phyloP scores from a whole-genome alignment of 2,888 invertebrate genomes.

The Serripes groenlandicus region DNA sequence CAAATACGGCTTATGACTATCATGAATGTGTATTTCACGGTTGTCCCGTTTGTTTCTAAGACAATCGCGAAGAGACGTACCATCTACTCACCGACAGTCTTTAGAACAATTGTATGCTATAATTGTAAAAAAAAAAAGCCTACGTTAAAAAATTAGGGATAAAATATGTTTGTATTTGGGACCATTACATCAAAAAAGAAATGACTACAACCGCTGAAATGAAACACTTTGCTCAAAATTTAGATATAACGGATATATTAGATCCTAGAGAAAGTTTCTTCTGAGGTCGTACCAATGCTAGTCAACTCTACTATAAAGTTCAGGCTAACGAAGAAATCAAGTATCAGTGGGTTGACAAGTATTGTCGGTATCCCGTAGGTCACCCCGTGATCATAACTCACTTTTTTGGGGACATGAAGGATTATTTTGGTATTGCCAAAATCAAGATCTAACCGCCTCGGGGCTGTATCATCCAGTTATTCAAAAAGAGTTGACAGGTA shows the following conservation, averaged over 20 bases:
- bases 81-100: conserved; percentile 33
- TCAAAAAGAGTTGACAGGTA: not conserved
- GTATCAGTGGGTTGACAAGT: conserved; percentile 72
- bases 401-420: conserved; percentile 31
- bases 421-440: conserved; percentile 57
- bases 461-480: conserved; percentile 60
- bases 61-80: conserved; percentile 19
- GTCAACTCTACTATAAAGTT: conserved; percentile 64
- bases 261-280: conserved; percentile 74
- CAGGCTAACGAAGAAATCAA: conserved; percentile 61
- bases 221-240: too few species aligned
- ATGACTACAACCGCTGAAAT: conserved; percentile 31
- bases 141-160: conserved; percentile 42
- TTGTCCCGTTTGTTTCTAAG: conserved; percentile 36
- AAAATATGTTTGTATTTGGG: conserved; percentile 67
- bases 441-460: conserved; percentile 38
- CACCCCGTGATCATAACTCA: conserved; percentile 65
- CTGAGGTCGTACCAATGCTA: conserved; percentile 74
- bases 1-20: conserved; percentile 48
- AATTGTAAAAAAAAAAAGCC: conserved; percentile 44
- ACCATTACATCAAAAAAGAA: conserved; percentile 59
- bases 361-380: conserved; percentile 70
- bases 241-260: too few species aligned
- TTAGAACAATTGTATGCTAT: conserved; percentile 47
- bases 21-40: conserved; percentile 55